Base-by-base conservation (phyloP, 1,140 invertebrate species). In the Himalopsyche phryganea region DNA sequence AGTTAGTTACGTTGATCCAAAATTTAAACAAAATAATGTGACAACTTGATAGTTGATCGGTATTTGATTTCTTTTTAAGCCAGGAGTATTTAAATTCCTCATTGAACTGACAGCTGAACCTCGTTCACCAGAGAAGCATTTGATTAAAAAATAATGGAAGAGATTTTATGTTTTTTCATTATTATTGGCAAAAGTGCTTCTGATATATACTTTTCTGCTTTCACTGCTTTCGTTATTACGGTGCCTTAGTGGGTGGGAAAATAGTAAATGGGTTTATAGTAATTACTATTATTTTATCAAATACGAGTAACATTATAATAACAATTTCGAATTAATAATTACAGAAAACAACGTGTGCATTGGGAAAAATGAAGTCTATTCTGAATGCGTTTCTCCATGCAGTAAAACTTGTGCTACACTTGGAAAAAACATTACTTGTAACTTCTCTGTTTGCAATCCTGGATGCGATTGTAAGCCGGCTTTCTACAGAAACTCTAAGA, bases 391-490 rank as follows among this genome's bases (percentile, higher is more conserved):
- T 11, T 56, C 47, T 44, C 56, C 57, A 6, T 60, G 61, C 36
- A 28, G 40, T 41, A 42, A 63, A 36, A 51, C 20, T 3, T 63
- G 61, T 15, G 2, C 14, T 0, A 52, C n/a, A 11, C 36, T 56
- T 2, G 51, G 56, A 33, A 23, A 51, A 14, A 35, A 63, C 13
- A 41, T 49, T 0, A 46, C 36, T 11, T 63, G 61, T 42, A 63
- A 63, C 53, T 55, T 56, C 40, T 44, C 59, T 2, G 51, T 63
- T 2, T 63, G 61, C 33, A 63, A 58, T 52, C 46, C 40, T 5
- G 61, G 61, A 3, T 63, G 61, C 33, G 56, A 55, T 11, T 63
- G 61, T 20, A 58, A 63, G 14, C 45, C 50, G 9, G 60, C 54
- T 19, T 62, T 52, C 50, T 53, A 36, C 41, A 53, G 55, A 23